Evolutionary conservation across 2,888 invertebrate species (phyloP).

Genomic region (Brachynemurus nebulosus): DNA sequence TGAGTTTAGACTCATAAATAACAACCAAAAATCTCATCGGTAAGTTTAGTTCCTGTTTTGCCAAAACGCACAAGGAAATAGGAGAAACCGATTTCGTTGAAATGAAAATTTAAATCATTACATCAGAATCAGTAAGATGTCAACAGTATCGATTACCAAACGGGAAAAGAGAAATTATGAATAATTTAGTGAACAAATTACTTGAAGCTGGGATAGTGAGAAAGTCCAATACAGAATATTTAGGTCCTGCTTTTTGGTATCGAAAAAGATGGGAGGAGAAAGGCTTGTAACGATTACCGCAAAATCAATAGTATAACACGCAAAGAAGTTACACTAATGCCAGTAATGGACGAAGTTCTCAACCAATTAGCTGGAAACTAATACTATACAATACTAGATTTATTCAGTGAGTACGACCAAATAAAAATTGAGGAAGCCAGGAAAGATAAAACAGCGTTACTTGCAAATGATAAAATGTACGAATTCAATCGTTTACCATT

Average conservation of each 20-base stretch:
- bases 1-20: too few species aligned
- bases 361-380: neutral
- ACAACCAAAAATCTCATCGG: too few species aligned
- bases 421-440: neutral
- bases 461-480: neutral
- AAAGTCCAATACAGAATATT: neutral
- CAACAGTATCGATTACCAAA: neutral
- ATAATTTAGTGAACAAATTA: neutral
- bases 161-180: neutral
- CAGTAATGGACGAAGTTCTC: neutral
- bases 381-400: neutral
- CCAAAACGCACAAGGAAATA: too few species aligned
- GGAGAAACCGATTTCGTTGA: too few species aligned
- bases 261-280: neutral
- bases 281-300: neutral
- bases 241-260: neutral
- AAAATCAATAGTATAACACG: neutral
- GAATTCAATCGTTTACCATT: neutral
- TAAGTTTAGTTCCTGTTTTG: too few species aligned
- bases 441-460: neutral
- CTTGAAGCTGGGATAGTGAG: neutral
- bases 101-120: too few species aligned
- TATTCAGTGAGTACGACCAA: neutral
- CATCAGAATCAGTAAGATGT: neutral
- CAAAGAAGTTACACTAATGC: neutral